Conservation (phyloP, 2,797 vertebrate species). For the Leontopithecus rosalia region DNA sequence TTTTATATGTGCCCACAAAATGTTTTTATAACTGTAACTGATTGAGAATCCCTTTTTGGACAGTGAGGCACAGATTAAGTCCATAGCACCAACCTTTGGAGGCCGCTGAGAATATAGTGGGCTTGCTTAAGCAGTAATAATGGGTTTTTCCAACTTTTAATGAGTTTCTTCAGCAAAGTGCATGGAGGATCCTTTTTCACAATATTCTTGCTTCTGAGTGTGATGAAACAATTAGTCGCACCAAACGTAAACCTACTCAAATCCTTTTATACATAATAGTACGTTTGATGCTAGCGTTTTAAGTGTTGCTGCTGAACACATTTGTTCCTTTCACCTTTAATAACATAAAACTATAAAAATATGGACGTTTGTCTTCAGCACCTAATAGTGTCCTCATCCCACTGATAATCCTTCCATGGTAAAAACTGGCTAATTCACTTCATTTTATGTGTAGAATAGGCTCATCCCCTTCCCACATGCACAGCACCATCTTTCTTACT, state of each 20-base stretch:
- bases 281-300: neutral
- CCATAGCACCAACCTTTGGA: neutral
- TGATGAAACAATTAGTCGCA: slow-evolving; percentile 27
- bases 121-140: slow-evolving; percentile 16
- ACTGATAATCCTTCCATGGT: neutral
- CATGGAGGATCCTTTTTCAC: slow-evolving; percentile 16
- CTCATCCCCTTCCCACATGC: neutral
- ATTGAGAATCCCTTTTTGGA: neutral
- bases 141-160: slow-evolving; percentile 41
- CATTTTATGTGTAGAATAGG: neutral
- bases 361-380: neutral
- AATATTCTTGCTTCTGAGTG: slow-evolving; percentile 16
- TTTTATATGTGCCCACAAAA: neutral
- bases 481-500: neutral
- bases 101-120: neutral
- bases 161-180: slow-evolving; percentile 44
- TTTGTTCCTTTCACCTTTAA: neutral
- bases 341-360: slow-evolving; percentile 13
- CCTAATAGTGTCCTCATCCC: neutral
- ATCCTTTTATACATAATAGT: neutral
- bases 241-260: neutral
- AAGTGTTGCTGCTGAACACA: neutral
- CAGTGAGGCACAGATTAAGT: neutral
- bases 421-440: neutral
- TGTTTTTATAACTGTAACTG: neutral